phyloP scores from a whole-genome alignment of 2,888 invertebrate genomes.

The Cataglyphis rosenhaueri region DNA sequence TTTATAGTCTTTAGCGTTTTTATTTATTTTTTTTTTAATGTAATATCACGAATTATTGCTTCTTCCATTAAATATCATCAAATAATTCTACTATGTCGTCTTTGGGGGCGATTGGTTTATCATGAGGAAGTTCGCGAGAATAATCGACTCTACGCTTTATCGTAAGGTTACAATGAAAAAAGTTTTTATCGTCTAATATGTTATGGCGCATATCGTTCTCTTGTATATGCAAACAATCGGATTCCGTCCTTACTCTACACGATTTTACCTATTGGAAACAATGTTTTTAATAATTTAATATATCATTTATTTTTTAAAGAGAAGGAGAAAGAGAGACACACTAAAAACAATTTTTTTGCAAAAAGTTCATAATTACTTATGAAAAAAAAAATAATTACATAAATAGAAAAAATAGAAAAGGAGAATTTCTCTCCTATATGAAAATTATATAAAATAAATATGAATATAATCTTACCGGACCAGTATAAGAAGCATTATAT shows the following conservation, averaged over 20 bases:
- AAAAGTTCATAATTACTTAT: not conserved
- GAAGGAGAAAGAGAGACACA: not conserved
- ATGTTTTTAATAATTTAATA: not conserved
- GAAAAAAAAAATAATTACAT: not conserved
- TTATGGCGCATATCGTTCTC: not conserved
- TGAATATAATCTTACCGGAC: slow-evolving; percentile 32
- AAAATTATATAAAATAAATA: not conserved
- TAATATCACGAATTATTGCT: not conserved
- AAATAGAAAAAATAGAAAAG: not conserved
- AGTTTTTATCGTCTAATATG: slow-evolving; percentile 12
- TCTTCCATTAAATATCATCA: not conserved
- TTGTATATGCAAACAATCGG: not conserved
- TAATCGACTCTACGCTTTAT: slow-evolving; percentile 28
- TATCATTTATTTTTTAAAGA: slow-evolving; percentile 9
- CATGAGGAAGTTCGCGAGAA: too few relatives aligned
- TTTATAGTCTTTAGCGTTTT: not conserved
- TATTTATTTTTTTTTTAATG: not conserved
- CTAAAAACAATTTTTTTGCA: slow-evolving; percentile 15
- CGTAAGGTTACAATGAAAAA: slow-evolving; percentile 16
- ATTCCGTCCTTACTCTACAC: not conserved
- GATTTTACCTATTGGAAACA: slow-evolving; percentile 34
- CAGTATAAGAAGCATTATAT: slow-evolving; percentile 58
- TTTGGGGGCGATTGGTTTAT: not conserved
- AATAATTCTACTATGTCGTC: not conserved
- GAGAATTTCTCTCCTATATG: not conserved